Evolutionary conservation across 2,113 vertebrate species (phyloP), one percentile per base, ranked within the genome.

Genomic region (Catharus bicknelli): DNA sequence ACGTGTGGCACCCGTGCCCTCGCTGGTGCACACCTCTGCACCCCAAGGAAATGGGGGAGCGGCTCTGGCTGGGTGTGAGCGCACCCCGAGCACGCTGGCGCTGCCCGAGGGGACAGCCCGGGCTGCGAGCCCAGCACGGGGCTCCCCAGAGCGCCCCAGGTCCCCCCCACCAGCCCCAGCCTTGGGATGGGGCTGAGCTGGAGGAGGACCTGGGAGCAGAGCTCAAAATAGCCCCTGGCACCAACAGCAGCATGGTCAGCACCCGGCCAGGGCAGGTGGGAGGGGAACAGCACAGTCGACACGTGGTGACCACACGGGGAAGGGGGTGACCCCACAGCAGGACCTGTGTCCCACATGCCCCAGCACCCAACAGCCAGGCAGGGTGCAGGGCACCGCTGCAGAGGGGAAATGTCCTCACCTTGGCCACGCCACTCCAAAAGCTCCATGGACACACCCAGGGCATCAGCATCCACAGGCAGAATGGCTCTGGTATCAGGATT

Each of bases 401-500:
- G 16, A 59, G 36, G 10, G 7, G 12, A 9, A 42, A 34, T 7
- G 18, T 50, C 29, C 59, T 23, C 51, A 34, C 51, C 36, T 22
- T 1, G 0, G 18, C 27, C 1, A 1, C 78, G 20, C 45, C 2
- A 1, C 12, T 27, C 43, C 7, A 20, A 22, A 42, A 36, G 18
- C 20, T 48, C 45, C 64, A 8, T 0, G 1, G 62, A 27, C 4
- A 1, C 2, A n/a, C 3, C 23, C 73, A 17, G 42, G 77, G 29
- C 58, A 51, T 2, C 3, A 0, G 4, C 19, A 42, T 18, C 2
- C 1, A 3, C 22, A 6, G 50, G 38, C 20, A 61, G 40, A 9
- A 27, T 2, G 11, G 26, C 58, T 62, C 62, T 29, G 80, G 4
- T 1, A 13, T 77, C 0, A 3, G 47, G 26, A 26, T 2, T 11